Evolutionary conservation across 2,797 vertebrate species (phyloP).

Genomic region (Falco berigora): DNA sequence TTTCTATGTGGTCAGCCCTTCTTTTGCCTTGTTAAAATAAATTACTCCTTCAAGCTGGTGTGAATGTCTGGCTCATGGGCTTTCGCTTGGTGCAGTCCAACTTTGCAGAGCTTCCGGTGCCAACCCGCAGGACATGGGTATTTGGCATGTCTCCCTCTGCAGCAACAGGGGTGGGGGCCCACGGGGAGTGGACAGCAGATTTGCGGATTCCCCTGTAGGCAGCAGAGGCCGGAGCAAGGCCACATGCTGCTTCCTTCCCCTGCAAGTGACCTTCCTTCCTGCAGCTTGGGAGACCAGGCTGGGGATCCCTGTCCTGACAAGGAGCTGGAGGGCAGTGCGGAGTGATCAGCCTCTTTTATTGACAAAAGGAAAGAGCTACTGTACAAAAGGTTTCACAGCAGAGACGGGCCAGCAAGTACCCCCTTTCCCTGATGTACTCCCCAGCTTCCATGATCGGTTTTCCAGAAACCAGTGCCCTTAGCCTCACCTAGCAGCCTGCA

Average conservation of each 20-base stretch:
- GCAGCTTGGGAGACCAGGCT: not conserved
- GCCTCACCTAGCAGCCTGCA: not conserved
- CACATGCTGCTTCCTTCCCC: not conserved
- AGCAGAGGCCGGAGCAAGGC: not conserved
- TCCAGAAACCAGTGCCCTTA: accelerated
- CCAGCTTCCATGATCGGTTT: accelerated
- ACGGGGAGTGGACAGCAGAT: not conserved
- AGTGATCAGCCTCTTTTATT: not conserved
- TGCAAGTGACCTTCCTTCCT: accelerated
- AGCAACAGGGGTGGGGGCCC: not conserved
- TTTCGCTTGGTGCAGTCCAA: not conserved
- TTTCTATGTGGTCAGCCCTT: not conserved
- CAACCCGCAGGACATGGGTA: accelerated
- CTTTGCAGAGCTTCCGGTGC: not conserved
- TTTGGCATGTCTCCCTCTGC: accelerated
- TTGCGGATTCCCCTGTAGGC: not conserved
- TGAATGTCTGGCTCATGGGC: not conserved
- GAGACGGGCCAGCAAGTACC: accelerated
- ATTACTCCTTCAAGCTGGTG: not conserved
- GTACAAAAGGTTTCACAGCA: not conserved
- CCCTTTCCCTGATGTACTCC: not conserved
- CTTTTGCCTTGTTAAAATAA: conserved; percentile 29
- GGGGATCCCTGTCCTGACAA: not conserved
- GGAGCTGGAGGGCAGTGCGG: not conserved
- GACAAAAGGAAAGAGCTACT: not conserved